A percentile compares a stretch with the other conserved stretches of the same genome.
Evolutionary conservation across 2,797 vertebrate species (phyloP).

Genomic region (Taenioides sp.): DNA sequence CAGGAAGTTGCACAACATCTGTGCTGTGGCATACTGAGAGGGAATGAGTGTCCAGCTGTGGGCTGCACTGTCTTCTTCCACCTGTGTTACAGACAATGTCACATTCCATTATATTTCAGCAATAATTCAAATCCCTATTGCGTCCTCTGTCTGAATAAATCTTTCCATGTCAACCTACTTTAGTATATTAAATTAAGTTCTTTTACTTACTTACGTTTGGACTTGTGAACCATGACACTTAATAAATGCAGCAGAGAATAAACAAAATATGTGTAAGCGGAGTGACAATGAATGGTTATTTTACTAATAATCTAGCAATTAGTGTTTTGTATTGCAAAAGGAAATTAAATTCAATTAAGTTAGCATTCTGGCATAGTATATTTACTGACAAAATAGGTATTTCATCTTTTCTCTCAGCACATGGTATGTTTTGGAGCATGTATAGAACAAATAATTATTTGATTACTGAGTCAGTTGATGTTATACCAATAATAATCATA

Average conservation of each 20-base stretch:
- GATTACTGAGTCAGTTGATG: no score
- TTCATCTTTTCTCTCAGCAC: no score
- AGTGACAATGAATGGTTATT: no score
- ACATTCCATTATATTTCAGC: constrained; percentile 48
- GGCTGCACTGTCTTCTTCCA: constrained; percentile 43
- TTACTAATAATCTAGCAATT: no score
- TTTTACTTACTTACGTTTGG: background rate
- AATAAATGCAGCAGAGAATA: background rate
- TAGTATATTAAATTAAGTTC: background rate
- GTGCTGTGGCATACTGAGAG: constrained; percentile 58
- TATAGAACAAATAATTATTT: no score
- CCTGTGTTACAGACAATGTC: constrained; percentile 30
- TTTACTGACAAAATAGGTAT: no score
- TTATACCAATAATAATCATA: no score
- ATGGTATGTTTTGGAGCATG: no score
- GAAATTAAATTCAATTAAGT: no score
- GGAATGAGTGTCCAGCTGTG: constrained; percentile 66
- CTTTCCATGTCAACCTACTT: constrained; percentile 24
- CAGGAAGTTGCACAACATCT: constrained; percentile 77
- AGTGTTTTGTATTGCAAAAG: no score
- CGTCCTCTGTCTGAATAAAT: constrained; percentile 23
- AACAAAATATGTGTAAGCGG: no score
- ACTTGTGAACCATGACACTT: background rate
- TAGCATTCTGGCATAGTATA: no score
- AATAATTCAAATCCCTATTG: background rate